A percentile compares a stretch with the other conserved stretches of the same genome.
These are phyloP conservation scores for Mercenaria mercenaria DNA, from an alignment of 1,140 invertebrate species.

Conservation along the genomic window DNA sequence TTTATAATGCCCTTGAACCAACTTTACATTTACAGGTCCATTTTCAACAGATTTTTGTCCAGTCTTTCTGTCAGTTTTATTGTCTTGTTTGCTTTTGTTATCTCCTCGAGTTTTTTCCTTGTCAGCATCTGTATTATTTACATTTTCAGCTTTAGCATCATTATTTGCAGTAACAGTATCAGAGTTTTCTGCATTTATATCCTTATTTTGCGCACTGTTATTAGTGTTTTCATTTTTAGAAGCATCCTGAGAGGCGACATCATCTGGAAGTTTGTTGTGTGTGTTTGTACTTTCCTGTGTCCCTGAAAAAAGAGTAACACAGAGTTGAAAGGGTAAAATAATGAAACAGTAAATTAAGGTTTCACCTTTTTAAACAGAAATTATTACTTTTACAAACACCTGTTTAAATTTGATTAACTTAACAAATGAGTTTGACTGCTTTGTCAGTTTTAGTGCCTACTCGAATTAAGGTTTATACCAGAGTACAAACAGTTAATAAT, in stretches of 20 bases:
- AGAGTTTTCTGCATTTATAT: neutral
- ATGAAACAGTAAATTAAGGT: neutral
- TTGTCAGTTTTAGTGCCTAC: no score
- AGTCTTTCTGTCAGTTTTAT: conserved; percentile 55
- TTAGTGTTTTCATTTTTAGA: neutral
- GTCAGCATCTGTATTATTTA: conserved; percentile 9
- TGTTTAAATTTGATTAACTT: neutral
- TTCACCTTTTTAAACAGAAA: neutral
- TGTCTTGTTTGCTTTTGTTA: conserved; percentile 54
- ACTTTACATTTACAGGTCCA: conserved; percentile 34
- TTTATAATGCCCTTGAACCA: conserved; percentile 48
- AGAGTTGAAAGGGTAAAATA: neutral
- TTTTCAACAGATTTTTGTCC: neutral
- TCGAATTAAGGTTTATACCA: neutral
- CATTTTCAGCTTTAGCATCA: neutral
- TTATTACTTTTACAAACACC: neutral
- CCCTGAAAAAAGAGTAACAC: neutral
- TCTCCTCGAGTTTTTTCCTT: conserved; percentile 17
- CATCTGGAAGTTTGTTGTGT: neutral
- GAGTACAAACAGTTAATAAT: neutral
- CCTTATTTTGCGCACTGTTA: neutral
- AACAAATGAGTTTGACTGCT: no score
- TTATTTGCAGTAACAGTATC: neutral
- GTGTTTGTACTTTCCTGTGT: no score
- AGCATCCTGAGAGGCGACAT: neutral